Conservation (phyloP, 2,113 vertebrate species). For the Sialia sialis region DNA sequence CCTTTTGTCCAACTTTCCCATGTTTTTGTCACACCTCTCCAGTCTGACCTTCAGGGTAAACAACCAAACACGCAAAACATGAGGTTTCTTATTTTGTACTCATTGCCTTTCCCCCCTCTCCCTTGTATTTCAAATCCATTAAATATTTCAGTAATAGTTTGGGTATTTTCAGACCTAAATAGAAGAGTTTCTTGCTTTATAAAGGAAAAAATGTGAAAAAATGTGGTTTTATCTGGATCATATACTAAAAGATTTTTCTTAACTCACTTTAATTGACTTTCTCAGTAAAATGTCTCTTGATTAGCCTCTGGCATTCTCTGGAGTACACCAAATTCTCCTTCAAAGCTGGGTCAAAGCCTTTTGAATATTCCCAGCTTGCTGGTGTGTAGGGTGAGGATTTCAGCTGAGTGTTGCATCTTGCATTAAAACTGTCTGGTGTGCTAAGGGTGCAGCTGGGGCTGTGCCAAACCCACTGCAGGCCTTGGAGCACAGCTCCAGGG, state of each 20-base stretch:
- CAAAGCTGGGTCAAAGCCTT: background rate
- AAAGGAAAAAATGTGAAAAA: background rate
- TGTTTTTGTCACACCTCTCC: background rate
- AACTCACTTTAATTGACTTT: background rate
- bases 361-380: background rate
- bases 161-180: background rate
- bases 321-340: background rate
- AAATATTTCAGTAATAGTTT: background rate
- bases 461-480: accelerated
- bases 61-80: background rate
- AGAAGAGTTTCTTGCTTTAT: background rate
- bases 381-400: background rate
- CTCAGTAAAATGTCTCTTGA: background rate
- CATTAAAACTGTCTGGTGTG: background rate
- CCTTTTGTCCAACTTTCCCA: background rate
- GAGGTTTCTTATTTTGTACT: background rate
- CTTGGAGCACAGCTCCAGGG: background rate
- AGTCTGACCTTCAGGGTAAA: background rate
- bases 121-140: background rate
- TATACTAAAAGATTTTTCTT: background rate
- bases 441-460: background rate
- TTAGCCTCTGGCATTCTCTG: background rate
- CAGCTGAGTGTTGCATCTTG: background rate
- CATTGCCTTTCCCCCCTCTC: accelerated
- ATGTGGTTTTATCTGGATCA: background rate